Evolutionary conservation across 2,113 vertebrate species (phyloP).

Genomic region (Platichthys flesus): DNA sequence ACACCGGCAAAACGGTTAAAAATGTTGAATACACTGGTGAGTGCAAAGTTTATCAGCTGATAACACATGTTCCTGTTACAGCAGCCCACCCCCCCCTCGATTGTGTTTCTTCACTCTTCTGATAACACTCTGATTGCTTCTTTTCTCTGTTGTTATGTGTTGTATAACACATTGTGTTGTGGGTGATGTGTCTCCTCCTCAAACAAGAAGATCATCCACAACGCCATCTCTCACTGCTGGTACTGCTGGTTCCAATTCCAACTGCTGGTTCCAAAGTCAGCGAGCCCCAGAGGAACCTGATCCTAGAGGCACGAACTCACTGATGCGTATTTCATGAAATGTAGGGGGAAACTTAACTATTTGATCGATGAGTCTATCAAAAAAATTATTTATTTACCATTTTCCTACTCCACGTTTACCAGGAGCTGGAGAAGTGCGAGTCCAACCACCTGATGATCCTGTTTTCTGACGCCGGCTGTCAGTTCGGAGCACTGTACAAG

Average conservation of each 20-base stretch:
- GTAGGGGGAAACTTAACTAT: no score
- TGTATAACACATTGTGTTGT: no score
- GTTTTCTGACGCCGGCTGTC: constrained; percentile 95
- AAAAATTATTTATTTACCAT: background rate
- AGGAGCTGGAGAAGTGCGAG: constrained; percentile 96
- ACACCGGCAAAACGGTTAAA: constrained; percentile 95
- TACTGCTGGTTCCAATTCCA: no score
- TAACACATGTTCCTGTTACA: background rate
- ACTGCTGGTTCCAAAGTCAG: constrained; percentile 81
- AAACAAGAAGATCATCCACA: constrained; percentile 96
- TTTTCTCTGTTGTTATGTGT: background rate
- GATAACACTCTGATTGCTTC: background rate
- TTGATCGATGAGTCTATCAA: background rate
- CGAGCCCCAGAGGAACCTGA: constrained; percentile 93
- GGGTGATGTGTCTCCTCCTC: constrained; percentile 66
- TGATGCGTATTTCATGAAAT: background rate
- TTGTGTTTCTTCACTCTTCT: background rate
- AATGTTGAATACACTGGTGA: constrained; percentile 95
- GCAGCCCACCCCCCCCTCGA: background rate
- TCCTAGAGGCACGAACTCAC: constrained; percentile 84
- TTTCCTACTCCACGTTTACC: background rate
- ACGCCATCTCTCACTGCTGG: constrained; percentile 92
- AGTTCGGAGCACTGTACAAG: constrained; percentile 94
- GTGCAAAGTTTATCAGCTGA: background rate
- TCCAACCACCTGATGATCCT: constrained; percentile 98